A percentile compares a stretch with the other conserved stretches of the same genome.
Evolutionary conservation across 2,888 invertebrate species (phyloP).

Genomic region (Tenthredo mesomela): DNA sequence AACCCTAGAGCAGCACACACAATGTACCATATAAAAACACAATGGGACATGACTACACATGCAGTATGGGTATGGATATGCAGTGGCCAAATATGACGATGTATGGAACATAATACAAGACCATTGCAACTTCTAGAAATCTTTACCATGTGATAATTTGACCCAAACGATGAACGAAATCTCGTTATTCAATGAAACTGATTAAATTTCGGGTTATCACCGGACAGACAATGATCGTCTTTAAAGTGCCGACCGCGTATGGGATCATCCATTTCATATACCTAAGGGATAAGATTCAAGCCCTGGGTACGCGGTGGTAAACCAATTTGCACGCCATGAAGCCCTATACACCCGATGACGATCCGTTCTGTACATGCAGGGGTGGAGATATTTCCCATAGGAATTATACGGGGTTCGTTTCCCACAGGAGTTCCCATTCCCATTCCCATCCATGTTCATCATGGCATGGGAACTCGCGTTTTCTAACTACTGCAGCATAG

Average conservation of each 20-base stretch:
- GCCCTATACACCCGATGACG: conserved; percentile 64
- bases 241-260: background rate
- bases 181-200: background rate
- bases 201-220: background rate
- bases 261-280: background rate
- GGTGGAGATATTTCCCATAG: conserved; percentile 76
- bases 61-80: background rate
- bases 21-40: background rate
- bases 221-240: background rate
- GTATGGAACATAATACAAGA: background rate
- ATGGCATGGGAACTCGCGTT: conserved; percentile 63
- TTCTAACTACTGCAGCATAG: background rate
- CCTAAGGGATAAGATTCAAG: background rate
- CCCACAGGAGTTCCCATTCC: conserved; percentile 71
- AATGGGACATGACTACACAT: background rate
- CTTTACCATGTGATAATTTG: background rate
- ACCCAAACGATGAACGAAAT: background rate
- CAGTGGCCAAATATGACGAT: background rate
- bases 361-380: conserved; percentile 55
- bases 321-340: conserved; percentile 76
- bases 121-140: background rate
- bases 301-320: conserved; percentile 64
- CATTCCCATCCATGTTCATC: background rate
- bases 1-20: background rate
- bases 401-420: conserved; percentile 67